Evolutionary conservation across 1,140 invertebrate species (phyloP).

Genomic region (Drosophila equinoxialis): DNA sequence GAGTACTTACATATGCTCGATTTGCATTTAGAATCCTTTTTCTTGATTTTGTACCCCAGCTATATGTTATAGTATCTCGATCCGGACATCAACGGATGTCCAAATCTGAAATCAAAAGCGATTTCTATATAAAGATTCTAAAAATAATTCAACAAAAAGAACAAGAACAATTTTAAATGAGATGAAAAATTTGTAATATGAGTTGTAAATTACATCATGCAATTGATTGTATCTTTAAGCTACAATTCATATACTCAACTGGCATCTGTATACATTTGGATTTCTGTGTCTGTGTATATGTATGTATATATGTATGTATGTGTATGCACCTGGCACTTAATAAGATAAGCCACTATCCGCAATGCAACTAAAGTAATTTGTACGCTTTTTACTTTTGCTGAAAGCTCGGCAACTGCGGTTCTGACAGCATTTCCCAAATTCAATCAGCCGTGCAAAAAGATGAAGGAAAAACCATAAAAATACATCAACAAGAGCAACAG

Average conservation of each 20-base stretch:
- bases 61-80: no score
- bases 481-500: slow-evolving; percentile 11
- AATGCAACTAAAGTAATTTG: slow-evolving; percentile 65
- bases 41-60: no score
- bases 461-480: slow-evolving; percentile 6
- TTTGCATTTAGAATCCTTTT: no score
- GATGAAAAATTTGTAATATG: no score
- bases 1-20: no score
- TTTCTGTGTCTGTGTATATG: background rate
- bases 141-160: no score
- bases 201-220: no score
- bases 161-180: no score
- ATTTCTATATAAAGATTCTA: no score
- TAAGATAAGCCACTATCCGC: slow-evolving; percentile 53
- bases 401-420: slow-evolving; percentile 25
- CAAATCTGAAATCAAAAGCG: no score
- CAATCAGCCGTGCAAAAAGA: slow-evolving; percentile 67
- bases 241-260: background rate
- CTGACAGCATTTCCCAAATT: slow-evolving; percentile 61
- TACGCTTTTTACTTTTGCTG: slow-evolving; percentile 16
- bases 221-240: background rate
- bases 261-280: background rate
- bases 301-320: background rate
- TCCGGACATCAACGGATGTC: no score
- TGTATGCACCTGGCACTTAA: slow-evolving; percentile 38